Evolutionary conservation across 2,113 vertebrate genomes (phyloP), one percentile per base, ranked within the genome.

Genomic region (Cheilinus undulatus): DNA sequence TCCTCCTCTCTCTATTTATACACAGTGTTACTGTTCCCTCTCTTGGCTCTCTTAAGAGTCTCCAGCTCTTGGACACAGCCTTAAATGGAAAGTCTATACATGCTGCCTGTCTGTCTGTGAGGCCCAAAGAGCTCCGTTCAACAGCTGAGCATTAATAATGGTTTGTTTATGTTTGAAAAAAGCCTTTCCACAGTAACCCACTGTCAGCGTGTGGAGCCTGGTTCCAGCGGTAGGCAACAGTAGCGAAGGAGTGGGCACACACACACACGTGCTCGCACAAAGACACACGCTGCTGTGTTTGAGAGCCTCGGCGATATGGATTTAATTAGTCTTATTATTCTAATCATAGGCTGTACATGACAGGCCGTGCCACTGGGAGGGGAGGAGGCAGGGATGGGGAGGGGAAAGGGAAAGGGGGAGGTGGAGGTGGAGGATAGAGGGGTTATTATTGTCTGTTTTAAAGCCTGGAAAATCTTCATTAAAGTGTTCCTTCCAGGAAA

Each of bases 61-160:
- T 78, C 75, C 64, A 24, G 27, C 80, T 84, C 80, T 73, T 70
- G 75, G 69, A 86, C 67, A 7, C 36, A 17, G 73, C 88, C 89
- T 89, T 88, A 92, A 89, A 92, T 91, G 89, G 89, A 89, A 90
- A 91, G 91, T 85, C 89, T 92, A 90, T 92, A 86, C 79, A 45
- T 85, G 88, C 80, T 71, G 78, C 77, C 70, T 80, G 85, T 86
- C 70, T 78, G 85, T 87, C 78, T 88, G 81, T 49, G 73, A 73
- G 73, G 65, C 77, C 82, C 70, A 72, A 66, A 82, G 68, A 83
- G 66, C 78, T 69, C 70, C 46, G 51, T 90, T 79, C 68, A 86
- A 83, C 89, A 91, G 84, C 87, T 90, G 86, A 90, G 82, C 88
- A 71, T 89, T 91, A 88, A 87, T 84, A 89, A 90, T 89, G 85